Conservation (phyloP, 2,888 invertebrate species). For the Agrochola litura region DNA sequence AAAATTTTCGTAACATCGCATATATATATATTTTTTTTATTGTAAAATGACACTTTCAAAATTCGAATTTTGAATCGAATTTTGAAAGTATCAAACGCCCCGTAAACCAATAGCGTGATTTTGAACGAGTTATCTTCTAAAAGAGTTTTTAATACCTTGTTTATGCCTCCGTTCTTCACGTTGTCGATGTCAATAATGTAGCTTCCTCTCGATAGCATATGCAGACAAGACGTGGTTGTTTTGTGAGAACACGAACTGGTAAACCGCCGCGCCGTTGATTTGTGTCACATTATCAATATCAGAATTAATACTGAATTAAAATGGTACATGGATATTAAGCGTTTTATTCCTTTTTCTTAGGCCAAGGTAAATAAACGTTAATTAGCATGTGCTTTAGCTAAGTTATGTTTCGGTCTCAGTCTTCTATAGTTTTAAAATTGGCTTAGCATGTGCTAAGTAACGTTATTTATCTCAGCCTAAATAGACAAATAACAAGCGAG, state of each 20-base stretch:
- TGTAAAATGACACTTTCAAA: no score
- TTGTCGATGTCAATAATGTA: slow-evolving; percentile 42
- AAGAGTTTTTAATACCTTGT: neutral
- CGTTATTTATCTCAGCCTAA: no score
- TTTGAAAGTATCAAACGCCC: neutral
- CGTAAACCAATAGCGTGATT: neutral
- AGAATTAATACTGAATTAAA: slow-evolving; percentile 82
- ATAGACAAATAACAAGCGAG: no score
- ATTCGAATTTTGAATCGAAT: neutral
- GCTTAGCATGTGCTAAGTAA: neutral
- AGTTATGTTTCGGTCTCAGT: neutral
- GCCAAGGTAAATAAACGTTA: neutral
- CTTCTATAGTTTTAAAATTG: neutral
- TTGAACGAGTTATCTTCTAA: no score
- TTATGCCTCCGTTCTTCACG: neutral
- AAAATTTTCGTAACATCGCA: neutral
- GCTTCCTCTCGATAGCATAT: slow-evolving; percentile 43
- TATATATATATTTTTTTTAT: no score
- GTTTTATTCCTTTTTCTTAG: slow-evolving; percentile 69
- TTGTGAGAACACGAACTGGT: slow-evolving; percentile 65
- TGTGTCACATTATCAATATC: slow-evolving; percentile 81
- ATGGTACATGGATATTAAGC: slow-evolving; percentile 78
- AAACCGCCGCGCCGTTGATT: slow-evolving; percentile 79
- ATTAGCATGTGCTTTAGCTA: neutral
- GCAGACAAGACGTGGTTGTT: slow-evolving; percentile 58